Evolutionary conservation across 2,797 vertebrate genomes (phyloP), one percentile per base, ranked within the genome.

Genomic region (Smutsia temminckii): DNA sequence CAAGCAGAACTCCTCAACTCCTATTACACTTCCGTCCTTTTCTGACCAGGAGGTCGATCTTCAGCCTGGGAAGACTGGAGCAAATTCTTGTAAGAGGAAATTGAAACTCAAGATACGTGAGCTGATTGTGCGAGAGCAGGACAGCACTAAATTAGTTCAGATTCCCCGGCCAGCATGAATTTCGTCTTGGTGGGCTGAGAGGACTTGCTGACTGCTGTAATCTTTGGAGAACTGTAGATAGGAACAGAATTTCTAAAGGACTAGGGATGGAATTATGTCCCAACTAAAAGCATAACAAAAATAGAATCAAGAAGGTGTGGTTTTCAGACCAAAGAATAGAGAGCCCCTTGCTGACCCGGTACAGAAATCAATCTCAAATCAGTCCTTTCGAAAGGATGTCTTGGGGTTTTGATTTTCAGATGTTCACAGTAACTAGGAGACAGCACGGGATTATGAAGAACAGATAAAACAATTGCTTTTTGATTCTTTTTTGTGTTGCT

Each of bases 1-100:
- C 91, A 40, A 61, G 72, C 77, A 27, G 42, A 53, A 51, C 57
- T 81, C 71, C 86, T 81, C 93, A 37, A 40, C 78, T 95, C 85
- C 88, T 75, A 3, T 93, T 93, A 94, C 74, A 83, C 72, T 72
- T 42, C 90, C 86, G 94, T 84, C 94, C 88, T 49, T 94, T 94
- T 16, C 53, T 92, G 85, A 94, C 95, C n/a, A 90, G 93, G 81
- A 96, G 96, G 95, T 95, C 12, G 53, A 42, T 94, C 96, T 72
- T 89, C 81, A 84, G 81, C 77, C 79, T 29, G 34, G 46, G 53
- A 64, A 92, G 92, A 91, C 88, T 29, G 57, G 90, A 91, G 57
- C 85, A 79, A 86, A 95, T 96, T 77, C 96, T 95, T 96, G 95
- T 96, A 96, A 95, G 90, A 97, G 97, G 97, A 97, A 97, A 97